Evolutionary conservation across 92 coral and sea anemone genomes (phyloP).

Genomic region (Scolanthus callimorphus): DNA sequence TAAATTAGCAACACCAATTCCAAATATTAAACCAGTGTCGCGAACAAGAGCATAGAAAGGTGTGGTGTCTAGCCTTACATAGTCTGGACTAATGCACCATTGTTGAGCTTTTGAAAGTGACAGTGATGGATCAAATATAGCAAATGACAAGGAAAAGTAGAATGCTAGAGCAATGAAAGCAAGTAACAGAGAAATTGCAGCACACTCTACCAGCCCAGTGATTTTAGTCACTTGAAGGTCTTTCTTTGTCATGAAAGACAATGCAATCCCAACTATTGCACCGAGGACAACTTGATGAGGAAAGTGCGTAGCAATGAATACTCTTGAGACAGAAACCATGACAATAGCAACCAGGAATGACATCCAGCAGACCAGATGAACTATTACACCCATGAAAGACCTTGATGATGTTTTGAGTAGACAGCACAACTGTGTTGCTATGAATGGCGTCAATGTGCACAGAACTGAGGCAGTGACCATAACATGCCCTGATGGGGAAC

Average conservation of each 20-base stretch:
- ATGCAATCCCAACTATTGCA: constrained; percentile 37
- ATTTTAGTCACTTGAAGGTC: constrained; percentile 3
- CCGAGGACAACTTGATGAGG: constrained; percentile 90
- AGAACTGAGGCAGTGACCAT: constrained; percentile 91
- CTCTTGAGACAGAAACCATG: constrained; percentile 71
- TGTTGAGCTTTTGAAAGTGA: constrained; percentile 68
- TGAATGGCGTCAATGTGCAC: constrained; percentile 34
- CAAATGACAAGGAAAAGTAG: constrained; percentile 48
- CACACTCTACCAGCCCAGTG: constrained; percentile 14
- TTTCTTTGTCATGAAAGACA: constrained; percentile 17
- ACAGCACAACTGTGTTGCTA: constrained; percentile 12
- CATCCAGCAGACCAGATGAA: constrained; percentile 28
- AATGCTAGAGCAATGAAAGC: constrained; percentile 18
- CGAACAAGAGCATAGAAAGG: constrained; percentile 83
- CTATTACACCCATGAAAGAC: neutral
- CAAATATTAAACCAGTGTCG: constrained; percentile 68
- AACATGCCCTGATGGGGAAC: constrained; percentile 90
- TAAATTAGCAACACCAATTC: constrained; percentile 56
- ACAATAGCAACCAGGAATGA: constrained; percentile 25
- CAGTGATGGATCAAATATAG: constrained; percentile 65
- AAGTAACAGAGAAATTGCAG: constrained; percentile 23
- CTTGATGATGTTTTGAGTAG: neutral
- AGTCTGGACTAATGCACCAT: constrained; percentile 61
- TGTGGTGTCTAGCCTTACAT: constrained; percentile 70
- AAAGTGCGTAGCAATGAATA: constrained; percentile 89